phyloP scores from a whole-genome alignment of 2,113 vertebrate genomes.

The Trogon melanurus region DNA sequence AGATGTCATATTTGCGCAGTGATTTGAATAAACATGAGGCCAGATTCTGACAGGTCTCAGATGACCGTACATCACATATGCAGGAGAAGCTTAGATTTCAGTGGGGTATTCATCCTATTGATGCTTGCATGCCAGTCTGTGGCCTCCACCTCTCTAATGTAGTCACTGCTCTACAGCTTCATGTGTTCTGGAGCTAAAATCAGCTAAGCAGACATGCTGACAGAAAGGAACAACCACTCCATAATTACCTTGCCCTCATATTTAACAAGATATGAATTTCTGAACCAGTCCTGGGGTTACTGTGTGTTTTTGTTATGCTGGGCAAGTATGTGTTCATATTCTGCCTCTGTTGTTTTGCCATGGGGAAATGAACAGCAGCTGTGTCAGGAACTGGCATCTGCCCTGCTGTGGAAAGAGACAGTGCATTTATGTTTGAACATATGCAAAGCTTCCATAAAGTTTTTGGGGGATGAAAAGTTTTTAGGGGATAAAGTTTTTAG shows the following conservation, averaged over 20 bases:
- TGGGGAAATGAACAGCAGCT: neutral
- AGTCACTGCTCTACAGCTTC: neutral
- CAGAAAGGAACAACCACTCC: neutral
- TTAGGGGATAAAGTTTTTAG: no score
- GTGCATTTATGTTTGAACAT: fast-evolving
- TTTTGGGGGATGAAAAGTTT: no score
- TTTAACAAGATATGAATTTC: neutral
- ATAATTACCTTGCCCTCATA: neutral
- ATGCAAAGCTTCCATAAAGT: neutral
- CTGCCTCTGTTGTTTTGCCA: neutral
- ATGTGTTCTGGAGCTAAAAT: neutral
- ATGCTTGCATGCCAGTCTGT: neutral
- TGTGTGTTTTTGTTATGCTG: neutral
- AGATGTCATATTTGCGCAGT: neutral
- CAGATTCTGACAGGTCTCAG: neutral
- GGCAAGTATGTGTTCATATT: neutral
- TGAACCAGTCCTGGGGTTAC: neutral
- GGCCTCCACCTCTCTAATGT: neutral
- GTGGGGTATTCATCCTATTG: neutral
- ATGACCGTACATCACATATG: neutral
- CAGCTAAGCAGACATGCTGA: neutral
- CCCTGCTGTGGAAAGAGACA: neutral
- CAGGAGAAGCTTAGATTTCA: neutral
- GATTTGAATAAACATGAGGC: constrained; percentile 8
- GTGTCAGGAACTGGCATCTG: neutral